Conservation (phyloP, 2,888 invertebrate species). For the Emmelina monodactyla region DNA sequence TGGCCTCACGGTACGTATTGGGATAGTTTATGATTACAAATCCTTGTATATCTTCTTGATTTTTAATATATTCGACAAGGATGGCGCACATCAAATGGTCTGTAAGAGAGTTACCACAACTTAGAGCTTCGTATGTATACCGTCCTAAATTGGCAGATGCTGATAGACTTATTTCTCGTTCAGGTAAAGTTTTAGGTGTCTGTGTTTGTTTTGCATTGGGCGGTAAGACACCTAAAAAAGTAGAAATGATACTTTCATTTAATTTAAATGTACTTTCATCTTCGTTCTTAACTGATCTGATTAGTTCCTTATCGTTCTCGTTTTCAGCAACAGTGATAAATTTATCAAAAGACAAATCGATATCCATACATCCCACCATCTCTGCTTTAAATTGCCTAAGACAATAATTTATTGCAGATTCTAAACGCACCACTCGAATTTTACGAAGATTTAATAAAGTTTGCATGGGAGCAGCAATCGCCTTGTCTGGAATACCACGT, state of each 20-base stretch:
- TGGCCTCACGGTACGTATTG: conserved; percentile 62
- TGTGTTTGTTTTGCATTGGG: conserved; percentile 62
- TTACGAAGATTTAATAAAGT: conserved; percentile 37
- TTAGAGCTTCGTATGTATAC: conserved; percentile 61
- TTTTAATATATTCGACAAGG: conserved; percentile 68
- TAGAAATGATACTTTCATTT: conserved; percentile 25
- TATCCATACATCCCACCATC: conserved; percentile 52
- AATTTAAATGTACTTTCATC: conserved; percentile 30
- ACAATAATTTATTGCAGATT: conserved; percentile 66
- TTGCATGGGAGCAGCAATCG: conserved; percentile 43
- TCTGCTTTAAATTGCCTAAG: conserved; percentile 61
- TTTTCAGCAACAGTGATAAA: conserved; percentile 29
- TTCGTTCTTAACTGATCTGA: conserved; percentile 39
- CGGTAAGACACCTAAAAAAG: conserved; percentile 27
- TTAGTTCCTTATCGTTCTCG: conserved; percentile 37
- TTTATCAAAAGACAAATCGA: conserved; percentile 50
- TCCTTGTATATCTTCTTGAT: conserved; percentile 50
- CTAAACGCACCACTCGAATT: conserved; percentile 49
- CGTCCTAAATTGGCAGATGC: conserved; percentile 61
- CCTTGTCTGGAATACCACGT: conserved; percentile 46
- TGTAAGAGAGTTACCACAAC: conserved; percentile 58
- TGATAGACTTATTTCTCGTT: conserved; percentile 61
- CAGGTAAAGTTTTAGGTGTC: conserved; percentile 68
- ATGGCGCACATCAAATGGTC: conserved; percentile 65
- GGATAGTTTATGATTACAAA: conserved; percentile 74